phyloP scores from a whole-genome alignment of 2,113 vertebrate species.

The Pangasianodon hypophthalmus region DNA sequence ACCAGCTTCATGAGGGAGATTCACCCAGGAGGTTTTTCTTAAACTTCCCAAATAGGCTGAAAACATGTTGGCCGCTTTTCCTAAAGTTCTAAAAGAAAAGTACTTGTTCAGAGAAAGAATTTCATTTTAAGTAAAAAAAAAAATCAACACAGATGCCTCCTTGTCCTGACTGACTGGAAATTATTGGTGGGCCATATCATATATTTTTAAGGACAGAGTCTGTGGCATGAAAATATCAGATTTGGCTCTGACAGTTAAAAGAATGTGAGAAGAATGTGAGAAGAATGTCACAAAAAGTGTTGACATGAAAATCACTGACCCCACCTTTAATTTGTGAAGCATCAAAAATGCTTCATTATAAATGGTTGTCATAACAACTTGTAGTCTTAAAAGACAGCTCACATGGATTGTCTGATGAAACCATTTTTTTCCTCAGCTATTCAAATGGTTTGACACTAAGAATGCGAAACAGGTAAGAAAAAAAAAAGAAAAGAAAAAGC shows the following conservation, averaged over 20 bases:
- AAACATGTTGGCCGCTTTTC: not conserved
- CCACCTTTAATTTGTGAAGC: not conserved
- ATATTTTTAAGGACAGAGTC: not conserved
- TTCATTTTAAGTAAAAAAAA: not conserved
- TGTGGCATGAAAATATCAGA: not conserved
- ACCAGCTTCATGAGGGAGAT: not conserved
- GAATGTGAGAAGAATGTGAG: not conserved
- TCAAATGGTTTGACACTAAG: constrained; percentile 14
- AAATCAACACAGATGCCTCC: not conserved
- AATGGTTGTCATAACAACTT: constrained; percentile 2
- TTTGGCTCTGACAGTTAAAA: not conserved
- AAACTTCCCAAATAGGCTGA: not conserved
- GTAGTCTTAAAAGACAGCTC: not conserved
- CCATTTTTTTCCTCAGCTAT: not conserved
- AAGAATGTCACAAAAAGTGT: not conserved
- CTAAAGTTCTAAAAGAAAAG: not conserved
- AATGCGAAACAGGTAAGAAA: constrained; percentile 15
- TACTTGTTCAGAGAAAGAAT: not conserved
- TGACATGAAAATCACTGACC: not conserved
- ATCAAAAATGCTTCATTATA: not conserved
- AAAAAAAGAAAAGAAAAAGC: not conserved
- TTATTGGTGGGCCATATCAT: not conserved
- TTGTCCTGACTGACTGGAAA: not conserved
- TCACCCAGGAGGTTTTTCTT: not conserved
- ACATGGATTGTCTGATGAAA: not conserved